phyloP scores from a whole-genome alignment of 2,113 vertebrate genomes.

The Phainopepla nitens region DNA sequence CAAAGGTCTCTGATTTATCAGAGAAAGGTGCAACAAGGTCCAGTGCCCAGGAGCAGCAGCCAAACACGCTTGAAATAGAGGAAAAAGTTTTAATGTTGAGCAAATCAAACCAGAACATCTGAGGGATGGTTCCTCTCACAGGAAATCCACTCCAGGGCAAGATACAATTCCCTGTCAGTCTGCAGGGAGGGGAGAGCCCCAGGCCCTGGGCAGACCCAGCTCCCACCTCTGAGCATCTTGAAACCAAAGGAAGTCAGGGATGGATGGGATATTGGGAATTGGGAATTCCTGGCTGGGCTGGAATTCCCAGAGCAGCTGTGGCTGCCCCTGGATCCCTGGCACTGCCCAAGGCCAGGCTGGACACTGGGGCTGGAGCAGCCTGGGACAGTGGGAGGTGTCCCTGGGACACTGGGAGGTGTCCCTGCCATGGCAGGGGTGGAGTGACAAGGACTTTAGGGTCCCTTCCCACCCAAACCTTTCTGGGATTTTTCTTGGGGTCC shows the following conservation, averaged over 20 bases:
- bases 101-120: not conserved
- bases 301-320: not conserved
- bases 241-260: not conserved
- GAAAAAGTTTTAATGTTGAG: not conserved
- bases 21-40: not conserved
- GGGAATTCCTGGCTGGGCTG: not conserved
- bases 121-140: not conserved
- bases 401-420: not conserved
- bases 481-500: not conserved
- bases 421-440: not conserved
- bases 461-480: not conserved
- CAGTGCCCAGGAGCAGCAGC: not conserved
- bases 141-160: not conserved
- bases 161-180: not conserved
- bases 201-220: not conserved
- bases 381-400: not conserved
- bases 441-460: rapidly evolving
- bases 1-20: not conserved
- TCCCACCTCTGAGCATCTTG: not conserved
- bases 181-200: not conserved
- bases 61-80: not conserved
- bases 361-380: not conserved
- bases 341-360: not conserved
- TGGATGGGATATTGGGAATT: not conserved
- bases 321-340: not conserved